Percentiles rank a stretch among this genome's conserved stretches.
These are phyloP conservation scores for Pteria penguin DNA, from an alignment of 2,888 invertebrate genomes.

Conservation along the genomic window DNA sequence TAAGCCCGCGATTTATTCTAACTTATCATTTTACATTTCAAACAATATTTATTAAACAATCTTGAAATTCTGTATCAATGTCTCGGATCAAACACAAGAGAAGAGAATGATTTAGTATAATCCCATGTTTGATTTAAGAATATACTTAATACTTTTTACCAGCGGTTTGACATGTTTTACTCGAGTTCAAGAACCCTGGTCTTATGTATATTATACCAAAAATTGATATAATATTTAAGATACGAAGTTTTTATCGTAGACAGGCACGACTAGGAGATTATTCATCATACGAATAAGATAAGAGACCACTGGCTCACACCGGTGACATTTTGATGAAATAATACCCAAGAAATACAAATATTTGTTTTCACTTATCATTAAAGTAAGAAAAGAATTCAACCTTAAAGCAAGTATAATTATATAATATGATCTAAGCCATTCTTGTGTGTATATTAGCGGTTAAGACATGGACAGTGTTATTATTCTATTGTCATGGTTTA, in stretches of 20 bases:
- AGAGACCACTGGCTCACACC: not conserved
- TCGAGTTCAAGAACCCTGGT: conserved; percentile 28
- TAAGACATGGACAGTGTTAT: too few species aligned
- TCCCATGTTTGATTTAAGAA: conserved; percentile 34
- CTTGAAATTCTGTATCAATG: conserved; percentile 22
- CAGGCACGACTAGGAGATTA: conserved; percentile 22
- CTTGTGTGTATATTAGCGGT: too few species aligned
- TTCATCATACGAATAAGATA: not conserved
- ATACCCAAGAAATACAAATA: not conserved
- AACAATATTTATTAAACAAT: conserved; percentile 15
- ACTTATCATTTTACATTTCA: conserved; percentile 28
- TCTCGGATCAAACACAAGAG: conserved; percentile 17
- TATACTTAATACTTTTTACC: conserved; percentile 37
- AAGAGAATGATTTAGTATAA: conserved; percentile 31
- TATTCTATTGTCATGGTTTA: too few species aligned
- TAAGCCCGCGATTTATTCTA: conserved; percentile 5
- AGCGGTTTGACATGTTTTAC: conserved; percentile 27
- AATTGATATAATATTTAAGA: conserved; percentile 34
- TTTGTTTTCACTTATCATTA: too few species aligned
- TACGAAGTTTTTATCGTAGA: conserved; percentile 22
- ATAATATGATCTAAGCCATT: too few species aligned
- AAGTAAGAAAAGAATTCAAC: too few species aligned
- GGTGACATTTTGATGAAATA: not conserved
- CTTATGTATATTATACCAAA: conserved; percentile 17
- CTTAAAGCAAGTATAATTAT: too few species aligned